Evolutionary conservation across 1,140 invertebrate genomes (phyloP).

Genomic region (Drosophila pandora): DNA sequence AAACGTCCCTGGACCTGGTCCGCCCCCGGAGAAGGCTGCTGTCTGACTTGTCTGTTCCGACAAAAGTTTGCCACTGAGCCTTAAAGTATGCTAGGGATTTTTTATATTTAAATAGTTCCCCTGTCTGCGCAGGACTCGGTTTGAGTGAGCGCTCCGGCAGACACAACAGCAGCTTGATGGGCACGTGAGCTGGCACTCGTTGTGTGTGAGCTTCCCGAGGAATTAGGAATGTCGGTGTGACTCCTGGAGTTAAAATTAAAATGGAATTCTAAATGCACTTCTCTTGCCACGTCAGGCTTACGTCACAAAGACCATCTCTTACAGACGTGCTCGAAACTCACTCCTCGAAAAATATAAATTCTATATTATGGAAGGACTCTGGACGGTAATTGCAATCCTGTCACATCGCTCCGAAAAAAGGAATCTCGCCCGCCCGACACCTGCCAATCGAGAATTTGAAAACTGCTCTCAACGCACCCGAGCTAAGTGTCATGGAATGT

Average conservation of each 20-base stretch:
- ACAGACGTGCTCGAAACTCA: too few relatives aligned
- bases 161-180: constrained; percentile 37
- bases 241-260: constrained; percentile 15
- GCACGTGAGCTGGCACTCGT: constrained; percentile 17
- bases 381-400: neutral
- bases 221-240: constrained; percentile 35
- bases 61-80: constrained; percentile 42
- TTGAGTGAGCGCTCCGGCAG: constrained; percentile 25
- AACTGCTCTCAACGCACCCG: constrained; percentile 29
- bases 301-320: neutral
- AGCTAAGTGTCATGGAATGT: constrained; percentile 54
- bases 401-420: neutral
- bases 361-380: neutral
- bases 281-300: neutral
- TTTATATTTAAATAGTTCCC: constrained; percentile 51
- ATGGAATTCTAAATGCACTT: constrained; percentile 11
- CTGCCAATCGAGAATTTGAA: constrained; percentile 38
- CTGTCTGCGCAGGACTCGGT: neutral
- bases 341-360: too few relatives aligned
- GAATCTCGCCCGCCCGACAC: neutral
- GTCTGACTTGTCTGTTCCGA: constrained; percentile 20
- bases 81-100: constrained; percentile 68
- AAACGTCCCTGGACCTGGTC: constrained; percentile 39
- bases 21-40: neutral
- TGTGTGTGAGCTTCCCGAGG: constrained; percentile 1